These are phyloP conservation scores for Lathronympha strigana DNA, from an alignment of 2,888 invertebrate genomes.

Conservation along the genomic window DNA sequence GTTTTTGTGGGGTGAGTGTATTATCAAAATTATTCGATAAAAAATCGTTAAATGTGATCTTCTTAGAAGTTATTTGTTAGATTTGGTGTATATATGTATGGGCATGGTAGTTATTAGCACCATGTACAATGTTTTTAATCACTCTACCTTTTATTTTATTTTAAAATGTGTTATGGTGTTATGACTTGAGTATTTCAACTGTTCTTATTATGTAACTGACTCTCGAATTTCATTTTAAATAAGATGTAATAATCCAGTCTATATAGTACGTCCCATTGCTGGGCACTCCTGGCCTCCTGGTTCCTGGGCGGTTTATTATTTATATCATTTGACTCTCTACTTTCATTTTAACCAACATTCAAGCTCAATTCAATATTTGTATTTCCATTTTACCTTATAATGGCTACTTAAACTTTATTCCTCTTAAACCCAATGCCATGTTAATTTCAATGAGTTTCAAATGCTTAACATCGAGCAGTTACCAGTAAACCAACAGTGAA, in stretches of 20 bases:
- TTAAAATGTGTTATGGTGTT: neutral
- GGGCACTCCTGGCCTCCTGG: no score
- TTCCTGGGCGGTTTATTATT: neutral
- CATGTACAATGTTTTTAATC: constrained; percentile 10
- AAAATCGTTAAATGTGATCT: constrained; percentile 21
- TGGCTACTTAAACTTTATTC: neutral
- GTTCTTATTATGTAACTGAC: neutral
- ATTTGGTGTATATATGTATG: constrained; percentile 2
- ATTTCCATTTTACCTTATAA: neutral
- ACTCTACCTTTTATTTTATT: constrained; percentile 3
- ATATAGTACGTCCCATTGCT: no score
- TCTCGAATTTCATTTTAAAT: neutral
- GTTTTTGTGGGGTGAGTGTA: neutral
- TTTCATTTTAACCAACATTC: neutral
- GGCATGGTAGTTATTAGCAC: neutral
- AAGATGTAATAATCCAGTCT: no score
- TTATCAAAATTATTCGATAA: constrained; percentile 1
- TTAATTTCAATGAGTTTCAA: constrained; percentile 4
- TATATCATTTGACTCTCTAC: neutral
- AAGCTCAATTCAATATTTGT: neutral
- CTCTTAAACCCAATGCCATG: neutral
- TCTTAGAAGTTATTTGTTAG: constrained; percentile 14
- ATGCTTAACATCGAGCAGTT: constrained; percentile 44
- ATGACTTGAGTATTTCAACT: neutral
- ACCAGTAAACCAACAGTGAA: constrained; percentile 54